Percentiles rank a stretch among this genome's conserved stretches.
Conservation (phyloP, 2,113 vertebrate species). For the Rhodinocichla rosea region DNA sequence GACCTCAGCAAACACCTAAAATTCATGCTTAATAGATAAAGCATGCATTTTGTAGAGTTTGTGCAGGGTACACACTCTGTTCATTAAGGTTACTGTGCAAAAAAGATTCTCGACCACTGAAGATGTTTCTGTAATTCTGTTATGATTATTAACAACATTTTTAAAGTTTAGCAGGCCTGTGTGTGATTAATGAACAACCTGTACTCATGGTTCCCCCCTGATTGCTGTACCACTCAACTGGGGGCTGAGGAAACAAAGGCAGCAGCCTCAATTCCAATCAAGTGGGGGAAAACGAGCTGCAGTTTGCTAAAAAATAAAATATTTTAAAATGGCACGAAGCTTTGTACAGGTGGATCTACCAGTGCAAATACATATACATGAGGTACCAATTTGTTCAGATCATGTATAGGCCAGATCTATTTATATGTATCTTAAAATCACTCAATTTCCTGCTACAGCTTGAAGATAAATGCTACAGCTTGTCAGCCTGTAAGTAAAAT, state of each 20-base stretch:
- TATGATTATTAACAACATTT: conserved; percentile 43
- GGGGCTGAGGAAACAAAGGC: conserved; percentile 27
- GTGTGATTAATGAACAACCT: background rate
- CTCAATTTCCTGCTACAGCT: conserved; percentile 30
- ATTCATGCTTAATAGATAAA: conserved; percentile 69
- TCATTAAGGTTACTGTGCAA: conserved; percentile 48
- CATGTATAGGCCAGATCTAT: conserved; percentile 54
- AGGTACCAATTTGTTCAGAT: conserved; percentile 65
- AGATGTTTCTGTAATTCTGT: background rate
- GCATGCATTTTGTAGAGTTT: conserved; percentile 64
- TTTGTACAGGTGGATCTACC: conserved; percentile 59
- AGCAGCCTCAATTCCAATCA: conserved; percentile 32
- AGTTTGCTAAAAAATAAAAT: conserved; percentile 20
- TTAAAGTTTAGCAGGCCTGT: conserved; percentile 29
- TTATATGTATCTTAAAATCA: conserved; percentile 32
- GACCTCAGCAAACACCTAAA: conserved; percentile 64
- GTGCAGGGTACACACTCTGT: conserved; percentile 25
- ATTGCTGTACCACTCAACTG: background rate
- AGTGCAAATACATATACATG: conserved; percentile 71
- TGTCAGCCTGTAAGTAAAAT: conserved; percentile 1
- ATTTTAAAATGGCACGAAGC: conserved; percentile 59
- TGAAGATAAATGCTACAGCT: background rate
- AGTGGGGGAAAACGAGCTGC: background rate
- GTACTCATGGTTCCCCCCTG: background rate
- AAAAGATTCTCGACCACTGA: conserved; percentile 4